A percentile compares a stretch with the other conserved stretches of the same genome.
These are phyloP conservation scores for Erythrocercus mccallii DNA, from an alignment of 2,113 vertebrate species.

Conservation along the genomic window DNA sequence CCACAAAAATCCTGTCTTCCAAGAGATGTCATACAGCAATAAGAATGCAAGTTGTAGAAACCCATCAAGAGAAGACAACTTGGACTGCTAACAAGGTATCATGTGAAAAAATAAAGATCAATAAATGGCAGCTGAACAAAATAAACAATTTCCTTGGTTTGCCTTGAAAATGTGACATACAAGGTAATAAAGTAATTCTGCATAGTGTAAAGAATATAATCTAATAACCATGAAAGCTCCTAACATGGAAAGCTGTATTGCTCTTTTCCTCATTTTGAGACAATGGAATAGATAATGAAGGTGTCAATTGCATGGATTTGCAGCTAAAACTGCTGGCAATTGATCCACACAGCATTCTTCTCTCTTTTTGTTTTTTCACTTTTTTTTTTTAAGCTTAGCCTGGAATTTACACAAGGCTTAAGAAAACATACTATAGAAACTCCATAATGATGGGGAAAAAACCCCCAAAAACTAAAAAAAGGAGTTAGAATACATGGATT, in stretches of 20 bases:
- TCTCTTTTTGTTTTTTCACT: accelerated
- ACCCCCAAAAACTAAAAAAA: not conserved
- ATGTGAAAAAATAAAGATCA: not conserved
- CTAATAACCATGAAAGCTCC: not conserved
- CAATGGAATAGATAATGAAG: not conserved
- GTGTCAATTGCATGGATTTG: not conserved
- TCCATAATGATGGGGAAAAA: not conserved
- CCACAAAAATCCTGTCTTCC: not conserved
- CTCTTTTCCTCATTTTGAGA: not conserved
- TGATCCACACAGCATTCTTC: not conserved
- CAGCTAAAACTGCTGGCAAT: not conserved
- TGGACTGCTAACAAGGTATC: not conserved
- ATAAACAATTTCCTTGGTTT: not conserved
- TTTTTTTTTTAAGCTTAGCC: not conserved
- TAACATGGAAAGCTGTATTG: not conserved
- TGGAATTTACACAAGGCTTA: conserved; percentile 9
- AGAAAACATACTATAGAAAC: not conserved
- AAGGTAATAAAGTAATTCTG: not conserved
- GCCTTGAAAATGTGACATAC: not conserved
- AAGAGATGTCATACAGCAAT: not conserved
- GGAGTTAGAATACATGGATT: not conserved
- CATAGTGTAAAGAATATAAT: not conserved
- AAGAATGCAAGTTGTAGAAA: not conserved
- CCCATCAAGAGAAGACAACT: not conserved
- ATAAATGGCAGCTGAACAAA: not conserved